A percentile compares a stretch with the other conserved stretches of the same genome.
These are phyloP conservation scores for Falco biarmicus DNA, from an alignment of 2,797 vertebrate species.

Conservation along the genomic window DNA sequence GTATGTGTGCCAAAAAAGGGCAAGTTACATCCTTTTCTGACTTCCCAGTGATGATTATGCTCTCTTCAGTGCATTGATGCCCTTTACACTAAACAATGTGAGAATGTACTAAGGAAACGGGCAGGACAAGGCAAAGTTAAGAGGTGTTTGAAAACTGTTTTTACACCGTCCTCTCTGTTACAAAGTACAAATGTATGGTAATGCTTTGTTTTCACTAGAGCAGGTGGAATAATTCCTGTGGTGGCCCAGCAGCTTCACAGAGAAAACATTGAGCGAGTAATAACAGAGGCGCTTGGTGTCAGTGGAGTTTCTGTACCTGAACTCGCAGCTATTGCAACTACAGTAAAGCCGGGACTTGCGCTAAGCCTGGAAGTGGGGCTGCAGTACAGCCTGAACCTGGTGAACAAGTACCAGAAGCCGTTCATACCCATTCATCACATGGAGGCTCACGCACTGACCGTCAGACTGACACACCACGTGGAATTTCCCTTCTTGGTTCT, in stretches of 20 bases:
- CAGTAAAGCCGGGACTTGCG: constrained; percentile 90
- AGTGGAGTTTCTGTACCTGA: constrained; percentile 79
- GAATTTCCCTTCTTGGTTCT: constrained; percentile 94
- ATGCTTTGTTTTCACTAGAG: constrained; percentile 73
- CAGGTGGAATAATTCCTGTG: constrained; percentile 91
- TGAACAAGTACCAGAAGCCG: constrained; percentile 80
- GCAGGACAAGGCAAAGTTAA: neutral
- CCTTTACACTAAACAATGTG: neutral
- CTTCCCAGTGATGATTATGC: neutral
- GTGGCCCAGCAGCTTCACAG: constrained; percentile 92
- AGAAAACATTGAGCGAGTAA: constrained; percentile 87
- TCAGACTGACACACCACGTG: constrained; percentile 84
- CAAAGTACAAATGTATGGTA: neutral
- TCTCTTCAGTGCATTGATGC: neutral
- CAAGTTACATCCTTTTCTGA: neutral
- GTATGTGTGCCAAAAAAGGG: neutral
- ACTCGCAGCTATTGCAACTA: constrained; percentile 90
- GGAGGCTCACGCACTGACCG: constrained; percentile 95
- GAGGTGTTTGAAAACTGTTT: neutral
- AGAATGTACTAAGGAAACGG: neutral
- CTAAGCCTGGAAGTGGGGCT: constrained; percentile 90
- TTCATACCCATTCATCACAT: constrained; percentile 98
- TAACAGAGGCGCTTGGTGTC: constrained; percentile 83
- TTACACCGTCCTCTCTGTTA: neutral
- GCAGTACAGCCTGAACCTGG: constrained; percentile 84